These are phyloP conservation scores for Gymnothorax javanicus DNA, from an alignment of 2,797 vertebrate genomes.

Conservation along the genomic window DNA sequence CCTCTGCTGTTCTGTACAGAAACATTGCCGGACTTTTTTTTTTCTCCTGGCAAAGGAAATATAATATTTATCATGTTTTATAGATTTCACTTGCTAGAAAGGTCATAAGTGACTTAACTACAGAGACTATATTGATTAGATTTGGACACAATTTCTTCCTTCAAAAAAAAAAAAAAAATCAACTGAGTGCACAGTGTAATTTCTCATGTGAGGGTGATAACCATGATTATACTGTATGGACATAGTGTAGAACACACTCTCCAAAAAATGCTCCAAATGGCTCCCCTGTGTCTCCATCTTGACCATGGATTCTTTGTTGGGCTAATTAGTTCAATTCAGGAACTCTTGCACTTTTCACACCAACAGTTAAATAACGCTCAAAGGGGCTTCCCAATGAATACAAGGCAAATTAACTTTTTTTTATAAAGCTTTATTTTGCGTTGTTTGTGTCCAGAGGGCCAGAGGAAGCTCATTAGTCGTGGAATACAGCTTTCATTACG, in stretches of 20 bases:
- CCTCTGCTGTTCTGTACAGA: background rate
- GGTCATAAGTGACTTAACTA: slow-evolving; percentile 5
- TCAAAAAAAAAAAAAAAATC: background rate
- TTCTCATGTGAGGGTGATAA: background rate
- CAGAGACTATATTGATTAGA: background rate
- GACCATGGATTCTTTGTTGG: background rate
- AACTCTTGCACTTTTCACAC: background rate
- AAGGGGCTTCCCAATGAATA: background rate
- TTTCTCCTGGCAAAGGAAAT: background rate
- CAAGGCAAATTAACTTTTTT: background rate
- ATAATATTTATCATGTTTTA: background rate
- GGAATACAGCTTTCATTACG: background rate
- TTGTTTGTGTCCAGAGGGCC: background rate
- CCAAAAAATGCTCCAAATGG: background rate
- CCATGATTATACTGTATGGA: background rate
- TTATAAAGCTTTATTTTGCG: background rate
- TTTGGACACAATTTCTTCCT: background rate
- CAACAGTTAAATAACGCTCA: background rate
- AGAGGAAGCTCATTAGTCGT: background rate
- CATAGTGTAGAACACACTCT: background rate
- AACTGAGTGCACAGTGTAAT: background rate
- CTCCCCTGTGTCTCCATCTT: background rate
- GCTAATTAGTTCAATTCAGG: background rate
- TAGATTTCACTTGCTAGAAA: background rate
- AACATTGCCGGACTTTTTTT: background rate